A percentile compares a stretch with the other conserved stretches of the same genome.
phyloP scores from a whole-genome alignment of 2,113 vertebrate species.

The Rutilus rutilus region DNA sequence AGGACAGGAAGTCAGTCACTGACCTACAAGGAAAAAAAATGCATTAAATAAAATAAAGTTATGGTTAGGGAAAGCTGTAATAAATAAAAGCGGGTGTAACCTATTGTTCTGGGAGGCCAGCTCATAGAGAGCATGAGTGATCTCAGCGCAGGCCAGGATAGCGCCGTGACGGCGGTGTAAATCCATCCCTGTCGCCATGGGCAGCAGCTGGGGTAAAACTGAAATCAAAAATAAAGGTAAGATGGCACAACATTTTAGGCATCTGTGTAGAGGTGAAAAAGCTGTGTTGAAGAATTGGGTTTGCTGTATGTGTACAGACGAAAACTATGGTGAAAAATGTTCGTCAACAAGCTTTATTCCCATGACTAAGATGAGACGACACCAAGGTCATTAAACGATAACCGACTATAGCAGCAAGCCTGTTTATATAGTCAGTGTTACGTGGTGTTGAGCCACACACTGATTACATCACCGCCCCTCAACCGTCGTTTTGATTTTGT shows the following conservation, averaged over 20 bases:
- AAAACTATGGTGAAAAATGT: too few relatives aligned
- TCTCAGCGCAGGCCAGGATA: slow-evolving; percentile 90
- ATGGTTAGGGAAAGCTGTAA: background rate
- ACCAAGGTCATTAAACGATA: too few relatives aligned
- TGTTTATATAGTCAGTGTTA: too few relatives aligned
- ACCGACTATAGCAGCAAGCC: too few relatives aligned
- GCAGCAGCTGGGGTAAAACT: slow-evolving; percentile 88
- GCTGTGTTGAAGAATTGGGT: background rate
- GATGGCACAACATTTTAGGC: background rate
- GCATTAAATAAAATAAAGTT: background rate
- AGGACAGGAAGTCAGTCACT: slow-evolving; percentile 75
- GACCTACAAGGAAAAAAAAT: slow-evolving; percentile 68
- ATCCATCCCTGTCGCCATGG: slow-evolving; percentile 83
- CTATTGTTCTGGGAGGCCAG: slow-evolving; percentile 80
- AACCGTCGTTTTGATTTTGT: too few relatives aligned
- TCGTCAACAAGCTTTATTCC: too few relatives aligned
- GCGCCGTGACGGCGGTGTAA: slow-evolving; percentile 91
- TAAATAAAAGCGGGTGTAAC: slow-evolving; percentile 65
- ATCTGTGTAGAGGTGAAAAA: background rate
- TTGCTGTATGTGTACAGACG: background rate
- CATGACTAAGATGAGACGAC: too few relatives aligned
- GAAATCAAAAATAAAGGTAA: slow-evolving; percentile 51
- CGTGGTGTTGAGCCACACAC: too few relatives aligned
- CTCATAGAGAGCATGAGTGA: slow-evolving; percentile 83
- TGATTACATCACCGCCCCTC: too few relatives aligned